Conservation (phyloP, 2,797 vertebrate species). For the Miichthys miiuy region DNA sequence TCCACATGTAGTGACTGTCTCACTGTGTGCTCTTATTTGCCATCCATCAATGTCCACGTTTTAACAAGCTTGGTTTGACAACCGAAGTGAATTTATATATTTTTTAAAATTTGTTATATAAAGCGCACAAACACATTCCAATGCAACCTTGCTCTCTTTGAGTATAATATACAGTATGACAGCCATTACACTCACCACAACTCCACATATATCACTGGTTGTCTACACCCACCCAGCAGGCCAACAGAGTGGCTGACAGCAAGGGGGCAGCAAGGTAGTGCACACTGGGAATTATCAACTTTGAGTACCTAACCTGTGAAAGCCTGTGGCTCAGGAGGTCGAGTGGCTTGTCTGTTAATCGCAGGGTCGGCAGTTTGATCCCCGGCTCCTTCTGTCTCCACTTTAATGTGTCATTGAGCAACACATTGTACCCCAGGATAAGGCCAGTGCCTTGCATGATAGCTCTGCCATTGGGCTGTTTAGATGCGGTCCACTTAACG, state of each 20-base stretch:
- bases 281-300: background rate
- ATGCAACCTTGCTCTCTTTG: background rate
- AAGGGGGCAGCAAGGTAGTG: background rate
- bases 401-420: background rate
- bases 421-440: background rate
- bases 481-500: background rate
- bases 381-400: background rate
- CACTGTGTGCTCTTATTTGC: background rate
- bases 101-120: background rate
- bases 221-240: conserved; percentile 9
- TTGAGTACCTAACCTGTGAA: background rate
- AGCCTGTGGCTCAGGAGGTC: background rate
- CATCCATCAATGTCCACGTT: background rate
- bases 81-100: background rate
- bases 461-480: background rate
- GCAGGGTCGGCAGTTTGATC: background rate
- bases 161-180: background rate
- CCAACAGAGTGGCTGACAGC: conserved; percentile 11
- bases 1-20: background rate
- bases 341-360: background rate
- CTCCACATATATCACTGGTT: background rate
- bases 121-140: background rate
- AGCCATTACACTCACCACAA: background rate
- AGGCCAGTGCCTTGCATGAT: background rate
- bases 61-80: background rate